phyloP scores from a whole-genome alignment of 2,888 invertebrate species.

The Sympetrum striolatum region DNA sequence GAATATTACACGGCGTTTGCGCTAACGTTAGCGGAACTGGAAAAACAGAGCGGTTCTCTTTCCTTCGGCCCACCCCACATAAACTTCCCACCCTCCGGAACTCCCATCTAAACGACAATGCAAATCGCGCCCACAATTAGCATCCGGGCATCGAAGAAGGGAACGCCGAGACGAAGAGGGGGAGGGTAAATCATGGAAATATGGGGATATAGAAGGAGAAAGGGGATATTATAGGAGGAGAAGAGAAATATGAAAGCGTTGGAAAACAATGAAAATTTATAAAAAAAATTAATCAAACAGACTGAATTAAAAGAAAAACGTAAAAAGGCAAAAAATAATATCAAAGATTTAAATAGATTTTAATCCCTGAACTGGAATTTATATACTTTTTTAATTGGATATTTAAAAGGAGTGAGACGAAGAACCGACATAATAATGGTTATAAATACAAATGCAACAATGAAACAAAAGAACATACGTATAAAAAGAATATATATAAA shows the following conservation, averaged over 20 bases:
- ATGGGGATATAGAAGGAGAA: neutral
- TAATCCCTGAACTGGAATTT: too few species aligned
- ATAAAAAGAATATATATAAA: too few species aligned
- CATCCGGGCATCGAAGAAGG: slow-evolving; percentile 40
- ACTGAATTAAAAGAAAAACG: too few species aligned
- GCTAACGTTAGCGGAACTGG: neutral
- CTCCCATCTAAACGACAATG: neutral
- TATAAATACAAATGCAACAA: too few species aligned
- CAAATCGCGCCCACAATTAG: slow-evolving; percentile 33
- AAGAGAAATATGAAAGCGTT: neutral
- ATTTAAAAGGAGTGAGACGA: too few species aligned
- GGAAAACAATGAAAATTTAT: too few species aligned
- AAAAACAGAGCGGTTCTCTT: neutral
- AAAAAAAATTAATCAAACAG: too few species aligned
- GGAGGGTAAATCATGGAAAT: neutral
- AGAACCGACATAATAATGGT: too few species aligned
- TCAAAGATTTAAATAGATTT: too few species aligned
- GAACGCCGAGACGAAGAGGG: neutral
- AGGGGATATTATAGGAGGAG: neutral
- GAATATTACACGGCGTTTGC: neutral
- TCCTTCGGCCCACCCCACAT: neutral
- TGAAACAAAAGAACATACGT: too few species aligned
- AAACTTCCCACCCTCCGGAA: neutral
- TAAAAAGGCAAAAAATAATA: too few species aligned
- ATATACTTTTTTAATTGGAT: too few species aligned